phyloP scores from a whole-genome alignment of 2,797 vertebrate genomes.

The Xerus rutilus region DNA sequence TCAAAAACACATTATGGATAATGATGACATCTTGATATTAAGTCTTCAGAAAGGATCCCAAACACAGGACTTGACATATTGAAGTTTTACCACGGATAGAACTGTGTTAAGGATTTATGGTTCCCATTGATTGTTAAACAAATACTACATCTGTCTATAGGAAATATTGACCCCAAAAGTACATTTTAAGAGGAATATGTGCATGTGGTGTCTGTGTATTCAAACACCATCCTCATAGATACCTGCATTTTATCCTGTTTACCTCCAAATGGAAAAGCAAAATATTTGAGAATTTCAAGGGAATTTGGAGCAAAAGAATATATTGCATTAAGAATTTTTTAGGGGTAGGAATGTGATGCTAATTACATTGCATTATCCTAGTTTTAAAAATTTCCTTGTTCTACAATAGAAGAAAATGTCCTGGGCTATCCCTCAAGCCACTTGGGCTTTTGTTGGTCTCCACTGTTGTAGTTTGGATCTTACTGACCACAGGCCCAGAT shows the following conservation, averaged over 20 bases:
- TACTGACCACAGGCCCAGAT: too few relatives aligned
- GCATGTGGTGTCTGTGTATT: background rate
- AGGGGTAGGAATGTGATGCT: slow-evolving; percentile 15
- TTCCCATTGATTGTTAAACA: slow-evolving; percentile 84
- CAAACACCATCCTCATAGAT: slow-evolving; percentile 5
- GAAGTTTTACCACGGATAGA: slow-evolving; percentile 84
- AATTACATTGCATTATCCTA: background rate
- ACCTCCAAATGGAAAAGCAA: slow-evolving; percentile 39
- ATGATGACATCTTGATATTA: slow-evolving; percentile 85
- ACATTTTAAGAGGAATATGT: slow-evolving; percentile 60
- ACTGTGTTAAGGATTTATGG: slow-evolving; percentile 60
- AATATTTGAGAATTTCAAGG: slow-evolving; percentile 56
- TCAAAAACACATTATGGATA: slow-evolving; percentile 86
- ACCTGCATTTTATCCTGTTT: background rate
- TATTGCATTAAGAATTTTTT: background rate
- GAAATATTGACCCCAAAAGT: slow-evolving; percentile 64
- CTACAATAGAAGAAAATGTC: slow-evolving; percentile 36
- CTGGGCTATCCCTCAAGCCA: background rate
- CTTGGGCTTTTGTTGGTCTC: background rate
- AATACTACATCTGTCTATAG: slow-evolving; percentile 63
- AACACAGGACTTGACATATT: slow-evolving; percentile 77
- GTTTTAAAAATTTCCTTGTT: slow-evolving; percentile 57
- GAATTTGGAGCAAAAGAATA: background rate
- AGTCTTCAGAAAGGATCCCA: slow-evolving; percentile 82
- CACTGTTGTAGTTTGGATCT: background rate